These are phyloP conservation scores for Yponomeuta evonymella DNA, from an alignment of 2,888 invertebrate genomes.

Conservation along the genomic window DNA sequence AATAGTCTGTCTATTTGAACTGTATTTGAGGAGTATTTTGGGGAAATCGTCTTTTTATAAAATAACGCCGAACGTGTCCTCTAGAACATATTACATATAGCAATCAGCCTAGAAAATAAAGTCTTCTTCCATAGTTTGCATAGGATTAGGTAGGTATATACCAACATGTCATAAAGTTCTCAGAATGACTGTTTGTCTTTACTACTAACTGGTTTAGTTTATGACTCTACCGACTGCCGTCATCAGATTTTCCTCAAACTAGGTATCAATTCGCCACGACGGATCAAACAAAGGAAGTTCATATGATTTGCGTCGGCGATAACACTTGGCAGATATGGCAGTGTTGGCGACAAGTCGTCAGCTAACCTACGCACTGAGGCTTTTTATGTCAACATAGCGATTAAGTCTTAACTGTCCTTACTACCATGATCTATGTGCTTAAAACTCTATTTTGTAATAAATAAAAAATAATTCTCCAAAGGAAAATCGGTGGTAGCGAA, in stretches of 20 bases:
- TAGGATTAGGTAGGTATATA: too few relatives aligned
- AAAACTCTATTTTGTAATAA: too few relatives aligned
- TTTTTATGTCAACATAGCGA: not conserved
- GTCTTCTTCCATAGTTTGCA: too few relatives aligned
- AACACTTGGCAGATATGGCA: constrained; percentile 23
- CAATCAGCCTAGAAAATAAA: too few relatives aligned
- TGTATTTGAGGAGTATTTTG: too few relatives aligned
- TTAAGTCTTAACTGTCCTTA: not conserved
- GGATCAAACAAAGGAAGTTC: constrained; percentile 15
- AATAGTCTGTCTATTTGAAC: too few relatives aligned
- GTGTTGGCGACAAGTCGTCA: constrained; percentile 1
- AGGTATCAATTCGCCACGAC: not conserved
- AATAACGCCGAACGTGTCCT: too few relatives aligned
- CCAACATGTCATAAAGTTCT: not conserved
- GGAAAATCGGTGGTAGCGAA: too few relatives aligned
- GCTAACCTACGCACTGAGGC: not conserved
- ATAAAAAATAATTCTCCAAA: too few relatives aligned
- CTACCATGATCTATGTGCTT: not conserved
- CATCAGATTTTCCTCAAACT: not conserved
- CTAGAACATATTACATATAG: too few relatives aligned
- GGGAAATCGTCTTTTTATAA: too few relatives aligned
- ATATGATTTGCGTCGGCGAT: constrained; percentile 31
- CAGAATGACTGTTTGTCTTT: not conserved
- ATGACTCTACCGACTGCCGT: not conserved
- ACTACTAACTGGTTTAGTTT: not conserved